Evolutionary conservation across 2,113 vertebrate genomes (phyloP).

Genomic region (Regulus satrapa): DNA sequence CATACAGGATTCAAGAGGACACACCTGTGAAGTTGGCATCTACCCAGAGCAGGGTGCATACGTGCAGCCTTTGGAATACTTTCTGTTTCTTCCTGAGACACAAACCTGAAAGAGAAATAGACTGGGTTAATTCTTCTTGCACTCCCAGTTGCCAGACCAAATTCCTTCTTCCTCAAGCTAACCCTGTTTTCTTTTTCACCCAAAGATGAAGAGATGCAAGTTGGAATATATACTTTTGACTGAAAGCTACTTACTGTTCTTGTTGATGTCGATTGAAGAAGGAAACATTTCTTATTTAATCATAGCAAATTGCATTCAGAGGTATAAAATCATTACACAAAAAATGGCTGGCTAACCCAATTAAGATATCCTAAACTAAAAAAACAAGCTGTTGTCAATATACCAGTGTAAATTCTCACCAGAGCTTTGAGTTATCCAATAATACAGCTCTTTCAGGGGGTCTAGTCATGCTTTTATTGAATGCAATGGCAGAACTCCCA

Average conservation of each 20-base stretch:
- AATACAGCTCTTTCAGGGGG: not conserved
- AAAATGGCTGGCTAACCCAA: not conserved
- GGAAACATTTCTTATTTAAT: not conserved
- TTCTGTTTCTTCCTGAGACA: not conserved
- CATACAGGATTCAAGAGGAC: not conserved
- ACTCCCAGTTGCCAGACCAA: not conserved
- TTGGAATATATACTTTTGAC: not conserved
- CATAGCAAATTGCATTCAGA: not conserved
- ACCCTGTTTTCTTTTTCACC: not conserved
- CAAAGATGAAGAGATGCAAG: not conserved
- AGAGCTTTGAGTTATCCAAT: not conserved
- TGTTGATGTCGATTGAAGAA: not conserved
- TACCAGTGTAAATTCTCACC: not conserved
- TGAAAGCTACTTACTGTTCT: not conserved
- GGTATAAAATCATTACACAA: not conserved
- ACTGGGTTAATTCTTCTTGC: not conserved
- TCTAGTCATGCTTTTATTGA: not conserved
- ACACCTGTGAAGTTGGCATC: not conserved
- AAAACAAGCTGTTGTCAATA: not conserved
- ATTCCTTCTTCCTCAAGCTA: not conserved
- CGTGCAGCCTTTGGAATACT: not conserved
- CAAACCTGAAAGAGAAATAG: not conserved
- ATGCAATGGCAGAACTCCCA: conserved; percentile 1
- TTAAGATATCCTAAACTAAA: not conserved
- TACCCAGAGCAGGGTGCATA: fast-evolving